Evolutionary conservation across 2,888 invertebrate species (phyloP).

Genomic region (Malachius bipustulatus): DNA sequence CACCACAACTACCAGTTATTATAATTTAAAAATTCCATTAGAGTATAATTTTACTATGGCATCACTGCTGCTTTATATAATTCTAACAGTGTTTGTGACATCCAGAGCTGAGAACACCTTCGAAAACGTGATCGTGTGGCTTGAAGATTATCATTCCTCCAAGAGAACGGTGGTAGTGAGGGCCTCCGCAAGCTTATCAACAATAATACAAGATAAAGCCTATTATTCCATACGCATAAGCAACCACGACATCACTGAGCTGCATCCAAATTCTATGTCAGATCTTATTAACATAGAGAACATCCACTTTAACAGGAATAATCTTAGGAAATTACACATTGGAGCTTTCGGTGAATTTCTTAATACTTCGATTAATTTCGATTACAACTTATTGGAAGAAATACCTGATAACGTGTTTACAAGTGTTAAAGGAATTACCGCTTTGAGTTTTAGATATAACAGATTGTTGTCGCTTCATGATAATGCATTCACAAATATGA

Average conservation of each 20-base stretch:
- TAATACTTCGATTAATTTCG: not conserved
- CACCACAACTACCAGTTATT: too few species aligned
- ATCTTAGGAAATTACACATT: not conserved
- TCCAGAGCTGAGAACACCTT: not conserved
- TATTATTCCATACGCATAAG: not conserved
- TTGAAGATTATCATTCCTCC: not conserved
- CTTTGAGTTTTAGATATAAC: not conserved
- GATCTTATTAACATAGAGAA: not conserved
- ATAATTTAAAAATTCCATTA: too few species aligned
- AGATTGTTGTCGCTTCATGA: not conserved
- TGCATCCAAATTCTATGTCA: not conserved
- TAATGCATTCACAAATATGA: not conserved
- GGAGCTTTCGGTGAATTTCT: not conserved
- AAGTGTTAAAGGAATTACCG: not conserved
- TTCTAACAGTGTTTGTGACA: slow-evolving; percentile 1
- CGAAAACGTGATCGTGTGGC: not conserved
- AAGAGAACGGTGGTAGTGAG: not conserved
- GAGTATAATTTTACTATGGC: too few species aligned
- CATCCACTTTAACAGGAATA: not conserved
- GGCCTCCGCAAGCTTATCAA: not conserved
- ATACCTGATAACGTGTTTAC: not conserved
- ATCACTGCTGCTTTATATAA: too few species aligned
- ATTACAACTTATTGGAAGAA: slow-evolving; percentile 1
- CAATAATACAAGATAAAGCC: not conserved
- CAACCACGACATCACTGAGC: not conserved